Conservation (phyloP, 2,888 invertebrate genomes). For the Dinocampus coccinellae region DNA sequence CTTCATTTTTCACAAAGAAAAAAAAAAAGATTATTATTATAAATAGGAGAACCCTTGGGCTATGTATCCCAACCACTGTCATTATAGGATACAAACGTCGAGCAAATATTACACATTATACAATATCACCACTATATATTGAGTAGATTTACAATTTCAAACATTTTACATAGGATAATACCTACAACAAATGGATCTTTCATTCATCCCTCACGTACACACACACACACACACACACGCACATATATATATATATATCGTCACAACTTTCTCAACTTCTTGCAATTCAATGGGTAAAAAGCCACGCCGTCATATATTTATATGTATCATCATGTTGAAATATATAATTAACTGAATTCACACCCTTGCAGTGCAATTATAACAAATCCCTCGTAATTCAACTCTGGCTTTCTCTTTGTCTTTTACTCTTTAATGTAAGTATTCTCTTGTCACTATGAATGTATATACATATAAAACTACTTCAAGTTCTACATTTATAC, state of each 20-base stretch:
- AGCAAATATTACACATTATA: background rate
- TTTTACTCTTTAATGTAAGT: too few relatives aligned
- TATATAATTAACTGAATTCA: constrained; percentile 3
- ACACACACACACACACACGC: background rate
- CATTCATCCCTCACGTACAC: background rate
- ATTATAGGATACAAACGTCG: background rate
- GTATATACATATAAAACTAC: too few relatives aligned
- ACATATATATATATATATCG: background rate
- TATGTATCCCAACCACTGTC: constrained; percentile 14
- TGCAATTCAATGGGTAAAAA: background rate
- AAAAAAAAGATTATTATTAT: too few relatives aligned
- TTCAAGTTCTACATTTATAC: too few relatives aligned
- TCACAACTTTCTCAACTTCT: background rate
- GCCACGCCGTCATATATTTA: background rate
- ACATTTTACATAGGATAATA: constrained; percentile 27
- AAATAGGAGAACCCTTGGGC: too few relatives aligned
- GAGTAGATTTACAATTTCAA: constrained; percentile 10
- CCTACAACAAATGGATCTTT: constrained; percentile 29
- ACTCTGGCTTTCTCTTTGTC: background rate
- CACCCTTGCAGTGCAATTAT: background rate
- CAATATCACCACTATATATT: constrained; percentile 11
- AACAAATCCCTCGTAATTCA: background rate
- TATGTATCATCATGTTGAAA: background rate
- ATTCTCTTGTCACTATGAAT: too few relatives aligned
- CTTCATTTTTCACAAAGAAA: constrained; percentile 28